Conservation (phyloP, 2,113 vertebrate species). For the Mesoclemmys tuberculata region DNA sequence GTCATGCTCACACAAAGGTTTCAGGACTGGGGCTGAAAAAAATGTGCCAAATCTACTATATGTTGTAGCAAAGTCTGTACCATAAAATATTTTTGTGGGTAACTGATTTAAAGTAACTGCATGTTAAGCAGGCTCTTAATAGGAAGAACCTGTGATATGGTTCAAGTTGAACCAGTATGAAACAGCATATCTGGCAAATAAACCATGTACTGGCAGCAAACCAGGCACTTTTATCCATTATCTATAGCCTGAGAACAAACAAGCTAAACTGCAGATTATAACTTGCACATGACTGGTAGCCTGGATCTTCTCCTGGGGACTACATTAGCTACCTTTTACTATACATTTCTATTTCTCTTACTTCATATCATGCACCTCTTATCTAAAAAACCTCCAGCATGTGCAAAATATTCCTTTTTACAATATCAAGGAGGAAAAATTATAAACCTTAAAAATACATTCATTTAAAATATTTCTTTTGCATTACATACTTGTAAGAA, state of each 20-base stretch:
- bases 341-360: conserved; percentile 56
- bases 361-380: conserved; percentile 63
- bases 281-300: conserved; percentile 13
- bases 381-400: conserved; percentile 54
- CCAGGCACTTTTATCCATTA: conserved; percentile 62
- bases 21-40: neutral
- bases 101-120: conserved; percentile 58
- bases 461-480: conserved; percentile 66
- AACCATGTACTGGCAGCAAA: conserved; percentile 58
- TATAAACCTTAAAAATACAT: conserved; percentile 54
- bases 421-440: conserved; percentile 59
- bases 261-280: conserved; percentile 31
- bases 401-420: conserved; percentile 67
- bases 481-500: neutral
- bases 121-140: conserved; percentile 64
- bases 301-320: conserved; percentile 14
- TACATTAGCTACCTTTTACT: conserved; percentile 29
- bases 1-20: neutral
- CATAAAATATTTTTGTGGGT: conserved; percentile 44
- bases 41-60: neutral
- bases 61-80: neutral
- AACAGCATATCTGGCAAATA: conserved; percentile 66
- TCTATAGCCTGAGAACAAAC: conserved; percentile 66
- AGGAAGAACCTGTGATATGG: conserved; percentile 64
- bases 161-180: conserved; percentile 63